These are phyloP conservation scores for Strigamia crassipes DNA, from an alignment of 2,888 invertebrate species.

Conservation along the genomic window DNA sequence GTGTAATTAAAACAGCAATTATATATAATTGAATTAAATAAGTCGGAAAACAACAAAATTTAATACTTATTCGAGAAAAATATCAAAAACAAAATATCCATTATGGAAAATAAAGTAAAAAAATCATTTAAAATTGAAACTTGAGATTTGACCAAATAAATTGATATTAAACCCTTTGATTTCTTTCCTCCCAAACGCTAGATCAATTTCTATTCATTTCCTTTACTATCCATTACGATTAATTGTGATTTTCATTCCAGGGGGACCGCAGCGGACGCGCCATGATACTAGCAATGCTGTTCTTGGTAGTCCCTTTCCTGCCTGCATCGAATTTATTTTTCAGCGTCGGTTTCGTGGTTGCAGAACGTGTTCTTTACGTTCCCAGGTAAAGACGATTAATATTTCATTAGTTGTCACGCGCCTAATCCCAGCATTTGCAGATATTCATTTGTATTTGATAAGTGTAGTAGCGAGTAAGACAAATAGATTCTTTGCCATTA, in stretches of 20 bases:
- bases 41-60: not conserved
- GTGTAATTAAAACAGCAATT: not conserved
- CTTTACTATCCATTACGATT: not conserved
- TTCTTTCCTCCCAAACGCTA: no score
- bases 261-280: slow-evolving; percentile 44
- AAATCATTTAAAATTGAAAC: no score
- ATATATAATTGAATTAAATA: not conserved
- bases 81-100: no score
- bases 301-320: slow-evolving; percentile 60
- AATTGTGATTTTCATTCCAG: not conserved
- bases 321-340: slow-evolving; percentile 61
- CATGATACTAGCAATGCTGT: slow-evolving; percentile 52
- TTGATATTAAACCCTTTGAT: no score
- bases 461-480: not conserved
- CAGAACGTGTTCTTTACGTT: slow-evolving; percentile 62
- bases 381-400: slow-evolving; percentile 61
- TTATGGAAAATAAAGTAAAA: no score
- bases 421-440: not conserved
- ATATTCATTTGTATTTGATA: not conserved
- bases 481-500: not conserved
- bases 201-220: not conserved
- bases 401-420: slow-evolving; percentile 55
- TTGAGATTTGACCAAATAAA: no score
- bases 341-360: slow-evolving; percentile 63
- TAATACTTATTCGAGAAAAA: no score